These are phyloP conservation scores for Leptopilina syphax DNA, from an alignment of 2,888 invertebrate species.

Conservation along the genomic window DNA sequence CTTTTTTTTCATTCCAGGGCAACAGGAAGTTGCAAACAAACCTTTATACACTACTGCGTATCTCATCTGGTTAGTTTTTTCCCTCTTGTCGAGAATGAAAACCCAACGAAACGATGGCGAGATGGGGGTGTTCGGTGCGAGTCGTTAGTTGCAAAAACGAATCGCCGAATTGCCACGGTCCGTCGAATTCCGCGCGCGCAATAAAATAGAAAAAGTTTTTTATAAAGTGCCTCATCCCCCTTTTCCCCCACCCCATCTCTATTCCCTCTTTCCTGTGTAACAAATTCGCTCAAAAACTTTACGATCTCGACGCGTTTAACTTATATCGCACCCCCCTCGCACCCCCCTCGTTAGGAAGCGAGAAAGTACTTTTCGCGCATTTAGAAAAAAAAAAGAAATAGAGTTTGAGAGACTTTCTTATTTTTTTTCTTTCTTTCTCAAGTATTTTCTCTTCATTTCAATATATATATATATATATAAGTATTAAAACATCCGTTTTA, in stretches of 20 bases:
- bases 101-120: neutral
- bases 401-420: neutral
- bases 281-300: constrained; percentile 48
- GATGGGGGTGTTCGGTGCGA: constrained; percentile 6
- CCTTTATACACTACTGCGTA: constrained; percentile 4
- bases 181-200: constrained; percentile 14
- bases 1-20: neutral
- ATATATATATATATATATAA: too few relatives aligned
- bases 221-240: neutral
- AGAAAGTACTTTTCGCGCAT: constrained; percentile 55
- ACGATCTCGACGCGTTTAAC: constrained; percentile 53
- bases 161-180: constrained; percentile 16
- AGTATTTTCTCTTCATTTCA: too few relatives aligned
- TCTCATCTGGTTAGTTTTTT: constrained; percentile 23
- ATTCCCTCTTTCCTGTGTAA: neutral
- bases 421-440: neutral
- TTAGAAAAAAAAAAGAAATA: neutral
- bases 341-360: constrained; percentile 51
- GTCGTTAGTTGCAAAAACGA: constrained; percentile 36
- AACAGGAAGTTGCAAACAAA: constrained; percentile 20
- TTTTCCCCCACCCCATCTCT: too few relatives aligned
- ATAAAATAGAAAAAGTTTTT: constrained; percentile 27
- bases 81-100: neutral
- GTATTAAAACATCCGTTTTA: constrained; percentile 1
- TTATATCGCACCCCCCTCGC: constrained; percentile 42